Percentiles rank a stretch among this genome's conserved stretches.
Evolutionary conservation across 2,888 invertebrate species (phyloP).

Genomic region (Cantharis flavilabris): DNA sequence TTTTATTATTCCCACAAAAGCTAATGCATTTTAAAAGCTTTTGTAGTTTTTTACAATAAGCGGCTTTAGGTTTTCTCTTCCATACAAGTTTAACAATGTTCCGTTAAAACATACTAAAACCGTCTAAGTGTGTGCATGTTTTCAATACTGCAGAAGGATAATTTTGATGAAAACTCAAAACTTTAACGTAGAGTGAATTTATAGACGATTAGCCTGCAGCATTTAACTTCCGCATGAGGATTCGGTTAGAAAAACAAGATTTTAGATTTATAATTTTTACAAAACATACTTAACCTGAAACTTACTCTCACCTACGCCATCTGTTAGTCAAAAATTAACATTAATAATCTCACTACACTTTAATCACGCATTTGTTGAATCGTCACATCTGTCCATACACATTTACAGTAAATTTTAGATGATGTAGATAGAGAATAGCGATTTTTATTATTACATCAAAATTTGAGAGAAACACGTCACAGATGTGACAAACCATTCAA

Average conservation of each 20-base stretch:
- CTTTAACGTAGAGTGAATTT: background rate
- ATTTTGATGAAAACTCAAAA: background rate
- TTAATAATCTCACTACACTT: background rate
- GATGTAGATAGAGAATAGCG: background rate
- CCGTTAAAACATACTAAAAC: background rate
- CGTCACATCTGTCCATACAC: background rate
- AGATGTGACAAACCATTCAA: background rate
- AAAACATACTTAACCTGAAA: background rate
- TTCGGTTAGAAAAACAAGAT: background rate
- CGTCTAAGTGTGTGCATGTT: background rate
- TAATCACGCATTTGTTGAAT: background rate
- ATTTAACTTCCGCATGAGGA: background rate
- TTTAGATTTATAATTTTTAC: background rate
- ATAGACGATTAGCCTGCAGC: background rate
- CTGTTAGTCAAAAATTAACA: background rate
- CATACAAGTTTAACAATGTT: background rate
- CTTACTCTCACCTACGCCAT: background rate
- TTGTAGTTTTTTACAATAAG: background rate
- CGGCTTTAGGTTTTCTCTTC: background rate
- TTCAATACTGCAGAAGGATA: background rate
- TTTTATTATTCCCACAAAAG: background rate
- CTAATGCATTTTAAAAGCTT: background rate
- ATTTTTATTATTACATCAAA: constrained; percentile 12
- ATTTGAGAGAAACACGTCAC: background rate
- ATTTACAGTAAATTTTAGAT: background rate